Percentiles rank a stretch among this genome's conserved stretches.
Conservation (phyloP, 2,113 vertebrate species). For the Ammospiza nelsoni region DNA sequence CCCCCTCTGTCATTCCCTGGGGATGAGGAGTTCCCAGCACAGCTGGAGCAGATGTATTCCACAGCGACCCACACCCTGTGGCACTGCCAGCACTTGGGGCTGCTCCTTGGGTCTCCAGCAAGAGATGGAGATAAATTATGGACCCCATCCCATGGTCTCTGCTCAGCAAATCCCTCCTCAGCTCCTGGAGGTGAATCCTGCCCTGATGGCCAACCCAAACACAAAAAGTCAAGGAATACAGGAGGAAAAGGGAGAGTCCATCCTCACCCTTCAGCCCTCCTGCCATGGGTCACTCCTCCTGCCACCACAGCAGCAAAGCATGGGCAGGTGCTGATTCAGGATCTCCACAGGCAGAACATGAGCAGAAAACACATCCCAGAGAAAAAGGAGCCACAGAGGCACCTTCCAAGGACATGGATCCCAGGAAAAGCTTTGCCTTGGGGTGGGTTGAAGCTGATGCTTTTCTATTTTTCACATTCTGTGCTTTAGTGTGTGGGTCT, state of each 20-base stretch:
- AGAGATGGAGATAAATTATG: neutral
- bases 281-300: neutral
- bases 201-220: neutral
- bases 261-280: neutral
- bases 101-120: neutral
- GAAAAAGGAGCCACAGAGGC: neutral
- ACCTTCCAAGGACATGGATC: neutral
- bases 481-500: neutral
- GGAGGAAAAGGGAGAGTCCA: neutral
- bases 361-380: neutral
- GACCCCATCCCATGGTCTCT: neutral
- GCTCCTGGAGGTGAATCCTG: neutral
- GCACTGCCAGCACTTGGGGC: neutral
- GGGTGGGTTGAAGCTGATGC: neutral
- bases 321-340: neutral
- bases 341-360: neutral
- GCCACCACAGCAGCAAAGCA: neutral
- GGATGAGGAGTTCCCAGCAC: neutral
- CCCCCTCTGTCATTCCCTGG: neutral
- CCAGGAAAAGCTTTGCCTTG: neutral
- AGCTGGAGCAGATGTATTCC: neutral
- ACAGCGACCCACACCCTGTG: neutral
- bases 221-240: fast-evolving
- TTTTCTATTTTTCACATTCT: neutral
- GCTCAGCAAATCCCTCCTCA: neutral